Evolutionary conservation across 2,888 invertebrate species (phyloP).

Genomic region (Pilophorus perplexus): DNA sequence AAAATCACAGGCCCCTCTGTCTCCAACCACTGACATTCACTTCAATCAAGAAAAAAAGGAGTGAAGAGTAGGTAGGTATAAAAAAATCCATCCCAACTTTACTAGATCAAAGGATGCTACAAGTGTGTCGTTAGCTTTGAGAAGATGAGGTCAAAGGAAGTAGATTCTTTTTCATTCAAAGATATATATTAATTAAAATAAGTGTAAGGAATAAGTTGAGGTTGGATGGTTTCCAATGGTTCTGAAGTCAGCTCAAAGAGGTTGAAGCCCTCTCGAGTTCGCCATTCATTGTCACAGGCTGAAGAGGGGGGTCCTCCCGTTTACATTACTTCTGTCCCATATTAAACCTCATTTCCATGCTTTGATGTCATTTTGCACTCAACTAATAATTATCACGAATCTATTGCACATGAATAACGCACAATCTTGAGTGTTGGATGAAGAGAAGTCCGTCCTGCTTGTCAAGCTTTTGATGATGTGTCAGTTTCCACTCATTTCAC

Average conservation of each 20-base stretch:
- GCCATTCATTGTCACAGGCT: constrained; percentile 31
- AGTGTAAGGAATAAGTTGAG: constrained; percentile 35
- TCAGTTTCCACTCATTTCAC: constrained; percentile 27
- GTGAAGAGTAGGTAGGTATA: not conserved
- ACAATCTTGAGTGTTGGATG: too few relatives aligned
- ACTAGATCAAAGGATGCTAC: constrained; percentile 35
- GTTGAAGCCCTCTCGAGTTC: constrained; percentile 20
- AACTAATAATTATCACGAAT: constrained; percentile 25
- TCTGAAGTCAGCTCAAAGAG: constrained; percentile 21
- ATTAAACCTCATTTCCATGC: constrained; percentile 18
- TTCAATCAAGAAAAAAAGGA: constrained; percentile 17
- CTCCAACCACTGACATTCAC: not conserved
- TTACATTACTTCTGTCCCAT: not conserved
- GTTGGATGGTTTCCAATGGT: constrained; percentile 22
- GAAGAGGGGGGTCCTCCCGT: constrained; percentile 13
- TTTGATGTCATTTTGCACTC: constrained; percentile 19
- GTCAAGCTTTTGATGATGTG: constrained; percentile 17
- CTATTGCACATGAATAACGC: constrained; percentile 29
- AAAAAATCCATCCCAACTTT: constrained; percentile 16
- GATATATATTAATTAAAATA: constrained; percentile 39
- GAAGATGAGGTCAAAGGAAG: not conserved
- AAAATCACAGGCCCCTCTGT: not conserved
- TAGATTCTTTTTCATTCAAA: constrained; percentile 16
- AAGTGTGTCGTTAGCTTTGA: constrained; percentile 38
- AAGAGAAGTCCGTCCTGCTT: too few relatives aligned